These are phyloP conservation scores for Glomeris maerens DNA, from an alignment of 1,140 invertebrate species.

Conservation along the genomic window DNA sequence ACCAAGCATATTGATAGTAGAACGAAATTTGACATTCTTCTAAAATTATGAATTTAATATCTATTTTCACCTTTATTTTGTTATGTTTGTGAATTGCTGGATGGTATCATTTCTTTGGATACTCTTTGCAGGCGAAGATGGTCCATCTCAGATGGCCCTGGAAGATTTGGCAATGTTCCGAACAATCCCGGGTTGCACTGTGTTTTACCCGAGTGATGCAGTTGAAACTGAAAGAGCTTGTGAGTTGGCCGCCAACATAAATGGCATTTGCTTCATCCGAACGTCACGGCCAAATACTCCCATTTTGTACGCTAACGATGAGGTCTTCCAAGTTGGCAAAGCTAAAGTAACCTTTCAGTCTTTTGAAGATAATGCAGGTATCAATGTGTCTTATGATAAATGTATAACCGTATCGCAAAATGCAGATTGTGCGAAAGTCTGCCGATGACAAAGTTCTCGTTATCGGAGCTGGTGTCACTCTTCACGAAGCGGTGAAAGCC, in stretches of 20 bases:
- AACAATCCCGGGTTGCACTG: constrained; percentile 72
- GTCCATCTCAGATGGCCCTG: constrained; percentile 98
- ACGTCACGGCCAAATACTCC: constrained; percentile 81
- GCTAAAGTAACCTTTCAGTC: constrained; percentile 34
- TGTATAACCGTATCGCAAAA: too few relatives aligned
- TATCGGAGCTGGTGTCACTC: constrained; percentile 82
- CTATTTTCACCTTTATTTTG: neutral
- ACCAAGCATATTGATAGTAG: too few relatives aligned
- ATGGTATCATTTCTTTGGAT: neutral
- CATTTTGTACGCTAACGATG: constrained; percentile 76
- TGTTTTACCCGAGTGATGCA: constrained; percentile 95
- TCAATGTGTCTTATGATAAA: too few relatives aligned
- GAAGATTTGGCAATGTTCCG: constrained; percentile 97
- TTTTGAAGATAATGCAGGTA: too few relatives aligned
- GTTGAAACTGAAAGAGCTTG: constrained; percentile 84
- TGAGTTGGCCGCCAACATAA: constrained; percentile 89
- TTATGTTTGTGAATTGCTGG: neutral
- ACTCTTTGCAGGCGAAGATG: constrained; percentile 68
- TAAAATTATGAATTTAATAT: constrained; percentile 2
- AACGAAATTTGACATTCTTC: too few relatives aligned
- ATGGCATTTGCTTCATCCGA: constrained; percentile 89
- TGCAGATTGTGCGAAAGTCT: constrained; percentile 55
- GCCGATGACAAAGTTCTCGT: constrained; percentile 63
- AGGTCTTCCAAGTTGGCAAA: constrained; percentile 64
- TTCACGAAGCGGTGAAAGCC: constrained; percentile 79